Evolutionary conservation across 2,888 invertebrate genomes (phyloP).

Genomic region (Mesochorus sp.): DNA sequence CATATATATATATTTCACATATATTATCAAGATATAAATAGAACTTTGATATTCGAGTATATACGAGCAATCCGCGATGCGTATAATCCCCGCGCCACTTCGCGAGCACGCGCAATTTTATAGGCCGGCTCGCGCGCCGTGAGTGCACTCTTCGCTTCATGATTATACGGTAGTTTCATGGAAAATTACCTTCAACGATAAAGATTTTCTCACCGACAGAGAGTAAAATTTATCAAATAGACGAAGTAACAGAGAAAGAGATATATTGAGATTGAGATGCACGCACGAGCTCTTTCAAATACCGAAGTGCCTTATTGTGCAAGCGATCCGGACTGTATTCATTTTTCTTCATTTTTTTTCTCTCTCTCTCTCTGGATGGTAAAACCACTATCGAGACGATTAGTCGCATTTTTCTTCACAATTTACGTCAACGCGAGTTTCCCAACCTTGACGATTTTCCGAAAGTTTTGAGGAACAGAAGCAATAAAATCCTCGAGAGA

Average conservation of each 20-base stretch:
- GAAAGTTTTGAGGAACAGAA: not conserved
- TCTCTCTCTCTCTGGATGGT: not conserved
- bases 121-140: not conserved
- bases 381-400: conserved; percentile 27
- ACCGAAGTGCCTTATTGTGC: not conserved
- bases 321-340: conserved; percentile 15
- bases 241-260: not conserved
- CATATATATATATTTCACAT: not conserved
- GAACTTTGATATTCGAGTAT: conserved; percentile 14
- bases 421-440: conserved; percentile 2
- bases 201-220: conserved; percentile 36
- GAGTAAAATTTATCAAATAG: conserved; percentile 13
- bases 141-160: conserved; percentile 9
- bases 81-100: conserved; percentile 13
- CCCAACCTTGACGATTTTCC: conserved; percentile 20
- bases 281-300: conserved; percentile 9
- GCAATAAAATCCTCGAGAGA: conserved; percentile 14
- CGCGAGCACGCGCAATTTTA: conserved; percentile 44
- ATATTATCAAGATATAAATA: too few species aligned
- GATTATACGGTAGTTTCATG: conserved; percentile 52
- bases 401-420: conserved; percentile 18
- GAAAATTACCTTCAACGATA: conserved; percentile 49
- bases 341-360: not conserved
- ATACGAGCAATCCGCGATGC: conserved; percentile 1
- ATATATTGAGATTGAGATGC: conserved; percentile 6